Evolutionary conservation across 2,113 vertebrate species (phyloP).

Genomic region (Sylvilagus bachmani): DNA sequence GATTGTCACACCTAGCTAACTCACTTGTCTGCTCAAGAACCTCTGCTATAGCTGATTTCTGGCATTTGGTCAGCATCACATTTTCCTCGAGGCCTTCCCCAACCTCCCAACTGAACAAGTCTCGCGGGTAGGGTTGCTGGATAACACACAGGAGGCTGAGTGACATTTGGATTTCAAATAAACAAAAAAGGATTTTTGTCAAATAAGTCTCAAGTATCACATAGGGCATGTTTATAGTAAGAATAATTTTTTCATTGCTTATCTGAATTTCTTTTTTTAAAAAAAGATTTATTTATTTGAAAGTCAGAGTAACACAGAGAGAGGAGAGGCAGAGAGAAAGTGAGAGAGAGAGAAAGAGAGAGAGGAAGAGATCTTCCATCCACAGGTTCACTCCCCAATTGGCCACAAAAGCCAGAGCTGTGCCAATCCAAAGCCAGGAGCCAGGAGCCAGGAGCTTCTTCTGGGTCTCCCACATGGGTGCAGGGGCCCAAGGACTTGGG

Average conservation of each 20-base stretch:
- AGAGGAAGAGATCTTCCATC: too few species aligned
- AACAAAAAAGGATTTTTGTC: neutral
- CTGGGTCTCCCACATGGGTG: too few species aligned
- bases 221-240: neutral
- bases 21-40: neutral
- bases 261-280: neutral
- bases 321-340: too few species aligned
- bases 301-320: too few species aligned
- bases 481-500: too few species aligned
- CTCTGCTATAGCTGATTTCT: neutral
- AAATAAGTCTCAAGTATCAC: neutral
- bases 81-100: neutral
- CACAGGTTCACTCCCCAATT: too few species aligned
- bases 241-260: neutral
- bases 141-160: neutral
- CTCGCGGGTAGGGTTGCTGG: neutral
- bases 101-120: neutral
- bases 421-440: too few species aligned
- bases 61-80: neutral
- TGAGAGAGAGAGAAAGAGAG: too few species aligned
- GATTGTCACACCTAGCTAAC: neutral
- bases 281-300: too few species aligned
- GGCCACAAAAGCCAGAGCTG: too few species aligned
- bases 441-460: too few species aligned
- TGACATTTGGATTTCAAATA: slow-evolving; percentile 16